Base-by-base conservation (phyloP, 2,888 invertebrate species). In the Idaea aversata region DNA sequence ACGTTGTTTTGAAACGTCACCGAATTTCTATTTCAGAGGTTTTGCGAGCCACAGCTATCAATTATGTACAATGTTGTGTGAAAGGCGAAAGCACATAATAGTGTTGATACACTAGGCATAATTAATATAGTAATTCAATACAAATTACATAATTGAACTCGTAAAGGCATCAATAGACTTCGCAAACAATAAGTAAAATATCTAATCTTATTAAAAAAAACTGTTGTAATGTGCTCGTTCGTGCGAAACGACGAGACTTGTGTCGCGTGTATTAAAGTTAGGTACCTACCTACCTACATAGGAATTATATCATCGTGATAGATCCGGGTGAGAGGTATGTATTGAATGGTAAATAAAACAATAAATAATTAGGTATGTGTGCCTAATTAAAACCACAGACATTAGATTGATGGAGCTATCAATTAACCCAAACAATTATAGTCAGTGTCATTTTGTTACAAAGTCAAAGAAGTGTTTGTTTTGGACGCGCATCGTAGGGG, bases 311-410 rank as follows among this genome's bases (percentile, higher is more conserved):
- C 66, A 71, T 67, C 59, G 62, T 25, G 34, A 13, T 15, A 75
- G 79, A 79, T 81, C 81, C 82, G 82, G 80, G 80, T 75, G 75
- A 80, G 70, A 67, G 76, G 76, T 65, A 68, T 72, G 68, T 71
- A 72, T 70, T 64, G 16, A 58, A 58, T 60, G 62, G 63, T 71
- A 71, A 70, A 69, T 63, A 71, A 65, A 4, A 63, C 65, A 64
- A 67, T 65, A 69, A 67, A 67, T 67, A 62, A 34, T 15, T 70
- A 62, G 34, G 61, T 16, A 63, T 65, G 62, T 70, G 58, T 36
- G 3, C 3, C 25, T 25, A 25, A 25, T 25, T 25, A 25, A 25
- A 25, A 25, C 25, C 25, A 25, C 25, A 25, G 25, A 25, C 25
- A 25, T 25, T 25, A 25, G 25, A 25, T 25, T 3, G 25, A 25